phyloP scores from a whole-genome alignment of 1,140 invertebrate species.

The Procambarus virginalis region DNA sequence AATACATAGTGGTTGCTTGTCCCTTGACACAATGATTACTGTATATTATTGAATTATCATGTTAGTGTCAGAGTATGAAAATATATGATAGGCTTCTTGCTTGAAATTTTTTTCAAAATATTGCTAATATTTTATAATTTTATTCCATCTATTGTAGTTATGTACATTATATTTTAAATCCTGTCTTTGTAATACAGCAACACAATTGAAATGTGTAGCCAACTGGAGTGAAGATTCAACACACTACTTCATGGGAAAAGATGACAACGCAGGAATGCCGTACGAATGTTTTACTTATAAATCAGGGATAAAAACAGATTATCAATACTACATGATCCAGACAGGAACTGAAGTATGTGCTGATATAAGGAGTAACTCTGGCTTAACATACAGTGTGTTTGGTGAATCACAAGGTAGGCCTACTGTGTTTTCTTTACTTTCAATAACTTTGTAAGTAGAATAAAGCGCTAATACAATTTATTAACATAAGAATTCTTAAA shows the following conservation, averaged over 20 bases:
- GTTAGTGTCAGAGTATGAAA: too few relatives aligned
- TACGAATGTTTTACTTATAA: conserved; percentile 22
- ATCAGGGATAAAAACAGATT: neutral
- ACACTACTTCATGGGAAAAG: conserved; percentile 25
- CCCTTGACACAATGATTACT: too few relatives aligned
- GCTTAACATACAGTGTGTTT: conserved; percentile 19
- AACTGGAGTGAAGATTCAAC: conserved; percentile 33
- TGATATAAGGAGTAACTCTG: neutral
- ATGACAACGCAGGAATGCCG: neutral
- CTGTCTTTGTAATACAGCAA: conserved; percentile 6
- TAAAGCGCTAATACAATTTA: too few relatives aligned
- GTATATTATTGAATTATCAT: too few relatives aligned
- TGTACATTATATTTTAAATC: neutral
- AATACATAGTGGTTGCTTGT: too few relatives aligned
- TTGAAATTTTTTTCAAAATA: too few relatives aligned
- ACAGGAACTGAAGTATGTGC: conserved; percentile 15
- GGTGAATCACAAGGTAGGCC: conserved; percentile 34
- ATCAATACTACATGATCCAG: conserved; percentile 6
- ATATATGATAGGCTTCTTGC: too few relatives aligned
- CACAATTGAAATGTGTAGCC: conserved; percentile 7
- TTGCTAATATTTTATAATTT: neutral
- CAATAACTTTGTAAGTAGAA: neutral
- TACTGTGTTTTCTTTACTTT: neutral
- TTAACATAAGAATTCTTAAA: too few relatives aligned
- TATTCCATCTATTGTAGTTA: neutral